A percentile compares a stretch with the other conserved stretches of the same genome.
These are phyloP conservation scores for Zygogramma bicolorata DNA, from an alignment of 2,888 invertebrate species.

Conservation along the genomic window DNA sequence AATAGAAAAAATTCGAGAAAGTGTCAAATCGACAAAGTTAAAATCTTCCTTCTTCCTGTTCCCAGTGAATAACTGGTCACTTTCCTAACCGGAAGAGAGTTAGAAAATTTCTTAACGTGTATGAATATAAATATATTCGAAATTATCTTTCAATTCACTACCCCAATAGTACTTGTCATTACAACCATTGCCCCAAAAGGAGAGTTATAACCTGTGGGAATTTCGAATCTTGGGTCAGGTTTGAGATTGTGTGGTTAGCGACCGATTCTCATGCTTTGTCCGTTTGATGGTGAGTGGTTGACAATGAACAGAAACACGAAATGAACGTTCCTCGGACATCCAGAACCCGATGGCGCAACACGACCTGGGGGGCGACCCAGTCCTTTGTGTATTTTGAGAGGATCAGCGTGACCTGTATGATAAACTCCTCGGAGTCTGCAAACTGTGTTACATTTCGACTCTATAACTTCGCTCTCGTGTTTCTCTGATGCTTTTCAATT, in stretches of 20 bases:
- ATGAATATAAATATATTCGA: too few species aligned
- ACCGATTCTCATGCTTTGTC: constrained; percentile 35
- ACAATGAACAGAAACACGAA: constrained; percentile 18
- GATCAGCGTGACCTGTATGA: constrained; percentile 57
- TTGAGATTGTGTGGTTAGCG: constrained; percentile 35
- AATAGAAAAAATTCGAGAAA: too few species aligned
- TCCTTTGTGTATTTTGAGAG: constrained; percentile 51
- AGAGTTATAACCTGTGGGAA: constrained; percentile 22
- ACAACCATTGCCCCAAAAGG: neutral
- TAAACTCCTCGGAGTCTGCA: constrained; percentile 50
- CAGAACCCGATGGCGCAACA: constrained; percentile 37
- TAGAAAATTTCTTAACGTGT: too few species aligned
- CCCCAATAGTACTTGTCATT: neutral
- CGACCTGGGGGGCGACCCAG: constrained; percentile 43
- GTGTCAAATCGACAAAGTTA: too few species aligned
- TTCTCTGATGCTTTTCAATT: constrained; percentile 43
- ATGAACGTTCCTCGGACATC: constrained; percentile 40
- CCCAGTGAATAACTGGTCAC: too few species aligned
- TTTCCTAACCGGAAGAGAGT: too few species aligned
- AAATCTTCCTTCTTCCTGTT: too few species aligned
- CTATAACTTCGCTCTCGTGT: constrained; percentile 44
- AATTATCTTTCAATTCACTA: too few species aligned
- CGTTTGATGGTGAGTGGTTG: constrained; percentile 36
- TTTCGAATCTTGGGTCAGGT: constrained; percentile 28
- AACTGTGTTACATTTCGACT: constrained; percentile 45